Percentiles rank a stretch among this genome's conserved stretches.
Evolutionary conservation across 2,888 invertebrate genomes (phyloP).

Genomic region (Cryptus viduatorius): DNA sequence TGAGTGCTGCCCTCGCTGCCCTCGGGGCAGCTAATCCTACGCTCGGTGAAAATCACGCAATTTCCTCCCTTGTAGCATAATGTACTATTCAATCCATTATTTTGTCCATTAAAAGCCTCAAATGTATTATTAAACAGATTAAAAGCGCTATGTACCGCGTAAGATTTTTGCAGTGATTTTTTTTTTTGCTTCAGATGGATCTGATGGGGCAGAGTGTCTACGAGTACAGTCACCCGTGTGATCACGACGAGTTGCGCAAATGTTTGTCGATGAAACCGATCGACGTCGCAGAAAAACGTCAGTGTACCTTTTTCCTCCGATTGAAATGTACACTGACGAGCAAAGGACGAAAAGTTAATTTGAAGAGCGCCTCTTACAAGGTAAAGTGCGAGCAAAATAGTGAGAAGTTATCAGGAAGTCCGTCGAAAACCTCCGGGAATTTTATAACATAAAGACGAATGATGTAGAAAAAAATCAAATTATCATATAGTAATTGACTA

Average conservation of each 20-base stretch:
- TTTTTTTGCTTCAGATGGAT: constrained; percentile 90
- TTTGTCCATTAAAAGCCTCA: too few relatives aligned
- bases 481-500: not conserved
- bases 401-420: not conserved
- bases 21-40: too few relatives aligned
- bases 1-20: too few relatives aligned
- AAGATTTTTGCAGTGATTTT: not conserved
- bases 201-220: constrained; percentile 97
- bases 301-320: constrained; percentile 90
- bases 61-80: too few relatives aligned
- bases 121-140: too few relatives aligned
- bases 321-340: constrained; percentile 97
- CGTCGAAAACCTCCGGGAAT: not conserved
- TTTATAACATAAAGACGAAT: not conserved
- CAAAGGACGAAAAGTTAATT: constrained; percentile 97
- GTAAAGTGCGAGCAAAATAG: constrained; percentile 85
- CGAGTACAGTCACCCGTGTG: constrained; percentile 98
- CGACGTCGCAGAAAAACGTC: constrained; percentile 83
- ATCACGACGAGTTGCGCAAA: constrained; percentile 95
- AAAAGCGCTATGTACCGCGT: too few relatives aligned
- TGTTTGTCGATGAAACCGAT: constrained; percentile 86
- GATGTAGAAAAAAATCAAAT: not conserved
- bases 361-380: constrained; percentile 98
- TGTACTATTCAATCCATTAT: too few relatives aligned
- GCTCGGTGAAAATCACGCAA: too few relatives aligned